phyloP scores from a whole-genome alignment of 1,140 invertebrate genomes.

The Chlorops oryzae region DNA sequence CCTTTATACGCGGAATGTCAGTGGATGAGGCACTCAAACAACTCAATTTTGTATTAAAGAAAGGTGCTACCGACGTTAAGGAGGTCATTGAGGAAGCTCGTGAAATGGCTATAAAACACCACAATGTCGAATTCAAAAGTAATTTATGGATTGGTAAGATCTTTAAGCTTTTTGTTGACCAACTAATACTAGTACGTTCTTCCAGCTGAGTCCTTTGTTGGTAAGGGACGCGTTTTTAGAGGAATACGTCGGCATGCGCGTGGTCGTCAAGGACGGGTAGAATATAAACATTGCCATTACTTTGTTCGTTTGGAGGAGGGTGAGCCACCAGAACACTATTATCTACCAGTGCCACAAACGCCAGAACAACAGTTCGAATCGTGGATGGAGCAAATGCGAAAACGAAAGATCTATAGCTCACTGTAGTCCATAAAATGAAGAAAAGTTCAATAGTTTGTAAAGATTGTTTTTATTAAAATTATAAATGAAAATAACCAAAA shows the following conservation, averaged over 20 bases:
- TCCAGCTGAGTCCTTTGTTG: slow-evolving; percentile 79
- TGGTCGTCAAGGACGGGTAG: slow-evolving; percentile 60
- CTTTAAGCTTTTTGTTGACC: not conserved
- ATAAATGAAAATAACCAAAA: too few species aligned
- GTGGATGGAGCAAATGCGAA: slow-evolving; percentile 65
- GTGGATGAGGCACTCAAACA: slow-evolving; percentile 92
- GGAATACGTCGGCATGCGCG: slow-evolving; percentile 77
- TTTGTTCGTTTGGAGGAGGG: slow-evolving; percentile 90
- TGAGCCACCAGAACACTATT: slow-evolving; percentile 77
- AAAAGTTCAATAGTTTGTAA: not conserved
- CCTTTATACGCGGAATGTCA: slow-evolving; percentile 80
- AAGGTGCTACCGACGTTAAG: slow-evolving; percentile 74
- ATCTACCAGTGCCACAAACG: slow-evolving; percentile 59
- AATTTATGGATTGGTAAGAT: slow-evolving; percentile 92
- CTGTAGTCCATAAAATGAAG: slow-evolving; percentile 50
- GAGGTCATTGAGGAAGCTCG: slow-evolving; percentile 84
- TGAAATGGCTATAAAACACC: slow-evolving; percentile 74
- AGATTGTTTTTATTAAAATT: slow-evolving; percentile 4
- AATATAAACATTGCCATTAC: slow-evolving; percentile 80
- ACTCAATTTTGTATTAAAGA: slow-evolving; percentile 73
- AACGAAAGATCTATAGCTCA: slow-evolving; percentile 63
- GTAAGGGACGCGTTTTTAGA: slow-evolving; percentile 70
- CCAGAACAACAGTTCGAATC: slow-evolving; percentile 67
- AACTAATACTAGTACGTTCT: too few species aligned
- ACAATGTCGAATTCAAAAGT: slow-evolving; percentile 91